phyloP scores from a whole-genome alignment of 2,797 vertebrate species.

The Phataginus tetradactyla region DNA sequence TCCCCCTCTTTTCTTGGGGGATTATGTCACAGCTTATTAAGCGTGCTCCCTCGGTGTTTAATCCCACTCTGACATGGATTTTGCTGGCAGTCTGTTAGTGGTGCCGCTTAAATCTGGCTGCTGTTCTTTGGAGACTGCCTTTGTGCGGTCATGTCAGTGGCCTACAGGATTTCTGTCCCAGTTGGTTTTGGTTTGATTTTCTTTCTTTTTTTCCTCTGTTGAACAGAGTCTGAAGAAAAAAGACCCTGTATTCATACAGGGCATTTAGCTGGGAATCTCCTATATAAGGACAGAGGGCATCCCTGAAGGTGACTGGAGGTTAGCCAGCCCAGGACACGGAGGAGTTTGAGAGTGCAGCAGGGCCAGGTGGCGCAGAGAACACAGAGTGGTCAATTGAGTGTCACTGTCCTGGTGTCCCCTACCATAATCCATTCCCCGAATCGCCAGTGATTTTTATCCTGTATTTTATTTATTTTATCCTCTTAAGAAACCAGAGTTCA shows the following conservation, averaged over 20 bases:
- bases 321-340: not conserved
- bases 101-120: not conserved
- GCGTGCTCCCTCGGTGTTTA: constrained; percentile 54
- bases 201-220: not conserved
- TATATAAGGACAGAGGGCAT: not conserved
- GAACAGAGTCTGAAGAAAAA: not conserved
- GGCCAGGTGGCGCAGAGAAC: not conserved
- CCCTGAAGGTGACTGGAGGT: not conserved
- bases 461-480: no score
- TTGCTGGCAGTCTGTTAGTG: constrained; percentile 56
- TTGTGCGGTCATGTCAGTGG: accelerated
- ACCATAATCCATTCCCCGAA: not conserved
- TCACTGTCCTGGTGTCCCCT: not conserved
- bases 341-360: not conserved
- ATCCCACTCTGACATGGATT: constrained; percentile 62
- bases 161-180: not conserved
- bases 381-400: not conserved
- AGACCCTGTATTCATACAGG: not conserved
- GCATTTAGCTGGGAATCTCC: not conserved
- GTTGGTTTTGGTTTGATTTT: not conserved
- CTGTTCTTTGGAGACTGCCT: not conserved
- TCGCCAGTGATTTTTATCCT: no score
- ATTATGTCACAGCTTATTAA: constrained; percentile 72
- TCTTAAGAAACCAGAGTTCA: no score
- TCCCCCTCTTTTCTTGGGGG: constrained; percentile 68